phyloP scores from a whole-genome alignment of 2,113 vertebrate genomes.

The Oxyura jamaicensis region DNA sequence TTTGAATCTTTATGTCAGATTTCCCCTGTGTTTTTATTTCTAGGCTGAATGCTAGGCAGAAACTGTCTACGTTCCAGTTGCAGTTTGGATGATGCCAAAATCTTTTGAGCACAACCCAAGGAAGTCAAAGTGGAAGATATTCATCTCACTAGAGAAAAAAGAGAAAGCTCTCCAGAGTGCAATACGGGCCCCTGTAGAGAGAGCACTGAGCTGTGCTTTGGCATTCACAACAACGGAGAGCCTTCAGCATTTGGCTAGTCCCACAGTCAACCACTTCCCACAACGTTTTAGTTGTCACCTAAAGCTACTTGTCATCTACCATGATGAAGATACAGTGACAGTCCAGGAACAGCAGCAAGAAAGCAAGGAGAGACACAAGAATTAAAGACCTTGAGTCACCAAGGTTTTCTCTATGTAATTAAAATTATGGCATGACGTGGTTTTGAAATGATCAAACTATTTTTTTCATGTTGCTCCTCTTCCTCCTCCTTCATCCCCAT shows the following conservation, averaged over 20 bases:
- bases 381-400: background rate
- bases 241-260: background rate
- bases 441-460: background rate
- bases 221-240: background rate
- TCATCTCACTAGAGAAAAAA: background rate
- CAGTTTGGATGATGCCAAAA: background rate
- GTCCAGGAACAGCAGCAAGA: background rate
- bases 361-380: background rate
- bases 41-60: background rate
- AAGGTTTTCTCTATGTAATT: background rate
- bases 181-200: rapidly evolving
- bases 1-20: background rate
- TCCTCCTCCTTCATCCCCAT: background rate
- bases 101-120: background rate
- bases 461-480: background rate
- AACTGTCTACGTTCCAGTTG: background rate
- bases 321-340: background rate
- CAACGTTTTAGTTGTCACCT: background rate
- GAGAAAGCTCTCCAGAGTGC: background rate
- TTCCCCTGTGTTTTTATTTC: background rate
- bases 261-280: background rate
- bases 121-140: background rate
- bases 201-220: background rate
- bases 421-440: background rate
- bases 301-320: background rate